Base-by-base conservation (phyloP, 2,888 invertebrate species). In the Steinernema hermaphroditum region DNA sequence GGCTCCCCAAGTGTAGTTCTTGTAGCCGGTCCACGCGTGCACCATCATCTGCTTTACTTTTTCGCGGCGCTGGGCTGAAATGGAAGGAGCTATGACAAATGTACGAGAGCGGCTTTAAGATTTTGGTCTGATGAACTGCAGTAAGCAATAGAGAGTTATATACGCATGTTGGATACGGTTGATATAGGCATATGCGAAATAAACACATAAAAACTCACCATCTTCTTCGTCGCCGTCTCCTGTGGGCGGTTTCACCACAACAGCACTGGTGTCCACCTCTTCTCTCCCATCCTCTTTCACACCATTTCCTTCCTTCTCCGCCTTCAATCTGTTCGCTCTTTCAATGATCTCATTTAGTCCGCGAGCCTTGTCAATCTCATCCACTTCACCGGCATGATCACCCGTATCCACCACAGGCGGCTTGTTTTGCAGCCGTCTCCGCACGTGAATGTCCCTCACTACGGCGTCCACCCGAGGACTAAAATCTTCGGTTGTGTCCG, bases 1-100 rank as follows among this genome's bases (percentile, higher is more conserved):
- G 87, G 94, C 93, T 80, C 98, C 98, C 97, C 97, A 98, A 0
- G 97, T 95, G 89, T 94, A 95, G 79, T 93, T 91, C 81, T 92
- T 94, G 89, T 98, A 98, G 87, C 93, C 94, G 88, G 93, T 92
- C 97, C 97, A 99, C 8, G 96, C 94, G 88, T 95, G 94, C 81
- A 92, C 91, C 93, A 95, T 96, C 98, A 99, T 99, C 95, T 97
- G 90, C 16, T 90, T 90, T 87, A 84, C 83, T 74, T 81, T 78
- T 70, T 82, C 76, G 16, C 78, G 75, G 34, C 81, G 77, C 29
- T 76, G 72, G 43, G 75, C 82, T 82, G 16, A 89, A 90, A 88
- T 79, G 4, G 62, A 32, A 41, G 43, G 16, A 41, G 4, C 22
- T 8, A 70, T 46, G 19, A 49, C 44, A 41, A 41, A 41, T n/a